Evolutionary conservation across 2,888 invertebrate species (phyloP).

Genomic region (Peribatodes rhomboidaria): DNA sequence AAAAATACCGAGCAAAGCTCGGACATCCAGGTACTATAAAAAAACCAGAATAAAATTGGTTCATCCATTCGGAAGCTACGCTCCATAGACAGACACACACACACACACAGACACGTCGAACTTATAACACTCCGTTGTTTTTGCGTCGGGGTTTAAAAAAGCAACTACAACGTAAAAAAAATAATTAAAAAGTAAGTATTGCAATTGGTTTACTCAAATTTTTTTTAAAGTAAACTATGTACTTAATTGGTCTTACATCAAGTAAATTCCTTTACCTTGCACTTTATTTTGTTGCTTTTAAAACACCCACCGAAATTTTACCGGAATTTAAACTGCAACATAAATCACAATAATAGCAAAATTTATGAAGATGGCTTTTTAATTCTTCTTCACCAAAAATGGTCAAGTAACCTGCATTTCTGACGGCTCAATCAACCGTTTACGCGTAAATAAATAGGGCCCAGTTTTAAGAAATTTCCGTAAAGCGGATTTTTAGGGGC

Average conservation of each 20-base stretch:
- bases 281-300: slow-evolving; percentile 13
- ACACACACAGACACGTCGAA: too few relatives aligned
- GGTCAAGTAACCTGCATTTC: slow-evolving; percentile 26
- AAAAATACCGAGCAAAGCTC: too few relatives aligned
- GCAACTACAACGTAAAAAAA: not conserved
- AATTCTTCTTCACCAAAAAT: slow-evolving; percentile 41
- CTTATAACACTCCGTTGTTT: too few relatives aligned
- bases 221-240: not conserved
- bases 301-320: slow-evolving; percentile 11
- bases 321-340: slow-evolving; percentile 27
- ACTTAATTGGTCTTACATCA: slow-evolving; percentile 22
- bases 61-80: too few relatives aligned
- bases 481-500: slow-evolving; percentile 15
- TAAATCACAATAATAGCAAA: slow-evolving; percentile 45
- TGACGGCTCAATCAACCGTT: slow-evolving; percentile 44
- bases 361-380: slow-evolving; percentile 44
- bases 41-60: too few relatives aligned
- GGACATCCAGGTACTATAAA: too few relatives aligned
- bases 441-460: slow-evolving; percentile 35
- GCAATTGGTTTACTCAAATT: too few relatives aligned
- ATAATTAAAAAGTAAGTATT: too few relatives aligned
- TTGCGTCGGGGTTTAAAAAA: too few relatives aligned
- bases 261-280: slow-evolving; percentile 12
- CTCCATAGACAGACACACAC: too few relatives aligned
- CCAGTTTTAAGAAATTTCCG: slow-evolving; percentile 20